Conservation (phyloP, 2,888 invertebrate species). For the Tenthredo livida region DNA sequence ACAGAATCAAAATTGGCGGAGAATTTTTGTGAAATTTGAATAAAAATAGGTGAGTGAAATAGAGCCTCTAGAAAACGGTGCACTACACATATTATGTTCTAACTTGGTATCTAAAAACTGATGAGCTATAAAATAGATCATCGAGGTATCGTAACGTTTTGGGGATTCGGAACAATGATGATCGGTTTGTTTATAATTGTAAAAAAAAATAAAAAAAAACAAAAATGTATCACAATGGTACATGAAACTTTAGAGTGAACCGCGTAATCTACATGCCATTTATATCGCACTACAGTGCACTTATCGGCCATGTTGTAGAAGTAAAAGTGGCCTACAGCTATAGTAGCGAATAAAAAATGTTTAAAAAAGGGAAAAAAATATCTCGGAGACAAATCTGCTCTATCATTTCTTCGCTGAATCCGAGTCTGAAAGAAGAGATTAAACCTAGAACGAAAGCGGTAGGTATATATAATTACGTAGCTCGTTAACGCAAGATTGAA, state of each 20-base stretch:
- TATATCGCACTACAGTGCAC: not conserved
- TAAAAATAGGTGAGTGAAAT: not conserved
- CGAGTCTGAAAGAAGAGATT: conserved; percentile 38
- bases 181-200: not conserved
- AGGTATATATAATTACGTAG: conserved; percentile 36
- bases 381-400: conserved; percentile 1
- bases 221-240: not conserved
- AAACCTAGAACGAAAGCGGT: conserved; percentile 22
- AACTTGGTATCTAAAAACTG: not conserved
- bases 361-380: not conserved
- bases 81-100: not conserved
- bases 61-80: not conserved
- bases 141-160: not conserved
- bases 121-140: not conserved
- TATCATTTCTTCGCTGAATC: conserved; percentile 20
- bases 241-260: not conserved
- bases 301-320: not conserved
- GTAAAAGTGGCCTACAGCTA: not conserved
- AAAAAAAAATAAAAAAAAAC: not conserved
- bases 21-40: not conserved
- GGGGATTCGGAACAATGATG: not conserved
- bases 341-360: not conserved
- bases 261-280: not conserved
- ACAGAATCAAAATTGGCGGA: not conserved
- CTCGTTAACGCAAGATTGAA: conserved; percentile 50